Base-by-base conservation (phyloP, 2,113 vertebrate genomes). In the Poecile atricapillus region DNA sequence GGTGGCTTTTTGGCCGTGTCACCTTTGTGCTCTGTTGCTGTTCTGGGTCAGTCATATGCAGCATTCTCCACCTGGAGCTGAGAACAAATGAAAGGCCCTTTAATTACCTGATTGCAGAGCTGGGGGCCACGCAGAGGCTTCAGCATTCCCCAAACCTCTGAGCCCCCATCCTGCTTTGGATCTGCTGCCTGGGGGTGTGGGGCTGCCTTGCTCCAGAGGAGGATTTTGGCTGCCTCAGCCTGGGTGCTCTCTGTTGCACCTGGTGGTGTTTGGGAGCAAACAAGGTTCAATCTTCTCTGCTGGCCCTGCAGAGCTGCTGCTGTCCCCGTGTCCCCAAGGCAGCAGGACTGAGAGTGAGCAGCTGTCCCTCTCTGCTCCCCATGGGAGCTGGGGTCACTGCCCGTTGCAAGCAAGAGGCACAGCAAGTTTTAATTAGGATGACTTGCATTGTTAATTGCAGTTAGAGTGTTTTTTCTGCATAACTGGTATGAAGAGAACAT, bases 1-100 rank as follows among this genome's bases (percentile, higher is more conserved):
- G 39, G 0, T 46, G 44, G 2, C 35, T n/a, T 25, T 7, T 31
- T 22, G 41, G 44, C 15, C 0, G 0, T 13, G 4, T 16, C 39
- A 3, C 14, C 44, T 62, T 25, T 25, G 12, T 18, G 30, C 21
- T 24, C 5, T 43, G 55, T 18, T 23, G 35, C 62, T 43, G 5
- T 28, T 69, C 67, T 31, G 83, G 78, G 39, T 33, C 3, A 4
- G 2, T 59, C 33, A 13, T 33, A 35, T 2, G 47, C 78, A 68
- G 31, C 4, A 0, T 70, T 78, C 13, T 50, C 14, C 20, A 25
- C 31, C 41, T 39, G 53, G 39, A 16, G 7, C 4, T 2, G 22
- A 13, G 70, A 14, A 13, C 6, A 1, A n/a, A 30, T 5, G 0
- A 19, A 19, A 55, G 73, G 43, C 1, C 14, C 25, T 89, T 71